Evolutionary conservation across 2,113 vertebrate species (phyloP), one percentile per base, ranked within the genome.

Genomic region (Datnioides undecimradiatus): DNA sequence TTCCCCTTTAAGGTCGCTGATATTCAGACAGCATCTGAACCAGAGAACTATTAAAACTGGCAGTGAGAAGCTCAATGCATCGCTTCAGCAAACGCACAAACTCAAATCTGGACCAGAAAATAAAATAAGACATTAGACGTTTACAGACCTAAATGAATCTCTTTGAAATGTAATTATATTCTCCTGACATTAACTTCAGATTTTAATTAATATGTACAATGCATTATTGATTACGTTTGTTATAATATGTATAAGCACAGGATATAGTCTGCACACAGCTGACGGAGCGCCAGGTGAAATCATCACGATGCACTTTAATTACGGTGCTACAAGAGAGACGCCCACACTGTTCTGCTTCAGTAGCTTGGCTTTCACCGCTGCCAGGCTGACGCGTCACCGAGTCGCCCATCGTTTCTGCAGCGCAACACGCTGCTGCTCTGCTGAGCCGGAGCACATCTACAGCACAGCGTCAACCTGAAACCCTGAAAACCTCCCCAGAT

Each of bases 281-380:
- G 54, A 84, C 29, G 40, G 64, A 52, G 72, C 65, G 46, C 54
- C 8, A 51, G 60, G 63, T 75, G 62, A 84, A 75, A 87, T 46
- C 57, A 85, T 80, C 82, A 65, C 49, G 23, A 23, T 88, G 81
- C 83, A 84, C 89, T 90, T 90, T 87, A 90, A 91, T 90, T 92
- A 90, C 0, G 27, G 68, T 21, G 68, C 78, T 55, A 76, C 79
- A 74, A 87, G 76, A 84, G 87, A 70, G n/a, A 14, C 49, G 2
- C 31, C 41, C 45, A 16, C 45, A 16, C 45, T 69, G 55, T 67
- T 69, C 49, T 27, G 51, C 88, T 52, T 79, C 91, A 84, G 70
- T 34, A 62, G 86, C 78, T 77, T 73, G 63, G 82, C 74, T 71
- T 75, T 79, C 80, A 46, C 80, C 49, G 60, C 65, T 79, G 84